Evolutionary conservation across 2,797 vertebrate genomes (phyloP).

Genomic region (Diplodus puntazzo): DNA sequence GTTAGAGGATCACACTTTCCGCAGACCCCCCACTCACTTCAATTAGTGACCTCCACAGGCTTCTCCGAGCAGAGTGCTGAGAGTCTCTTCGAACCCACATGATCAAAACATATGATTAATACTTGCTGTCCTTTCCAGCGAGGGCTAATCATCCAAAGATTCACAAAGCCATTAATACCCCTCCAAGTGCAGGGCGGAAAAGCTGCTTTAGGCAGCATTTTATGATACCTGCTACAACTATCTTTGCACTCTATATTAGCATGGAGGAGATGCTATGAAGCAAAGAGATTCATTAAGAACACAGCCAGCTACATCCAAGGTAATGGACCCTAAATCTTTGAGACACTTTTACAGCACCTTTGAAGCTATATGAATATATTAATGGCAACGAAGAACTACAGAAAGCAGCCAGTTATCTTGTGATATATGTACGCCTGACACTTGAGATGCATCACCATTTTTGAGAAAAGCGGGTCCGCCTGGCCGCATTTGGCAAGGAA

Average conservation of each 20-base stretch:
- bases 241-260: conserved; percentile 56
- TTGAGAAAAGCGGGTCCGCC: conserved; percentile 19
- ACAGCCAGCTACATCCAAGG: conserved; percentile 52
- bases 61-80: conserved; percentile 42
- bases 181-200: conserved; percentile 58
- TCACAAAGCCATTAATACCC: conserved; percentile 73
- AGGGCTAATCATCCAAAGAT: conserved; percentile 69
- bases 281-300: conserved; percentile 62
- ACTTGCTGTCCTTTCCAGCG: conserved; percentile 58
- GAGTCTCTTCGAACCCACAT: conserved; percentile 63
- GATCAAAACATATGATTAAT: conserved; percentile 80
- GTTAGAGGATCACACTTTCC: conserved; percentile 64
- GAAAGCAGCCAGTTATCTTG: conserved; percentile 22
- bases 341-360: conserved; percentile 50
- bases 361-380: conserved; percentile 45
- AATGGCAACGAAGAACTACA: conserved; percentile 26
- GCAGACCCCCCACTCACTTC: conserved; percentile 61
- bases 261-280: conserved; percentile 42
- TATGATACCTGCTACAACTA: conserved; percentile 47
- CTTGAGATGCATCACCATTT: conserved; percentile 41
- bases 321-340: conserved; percentile 55
- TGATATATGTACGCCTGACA: conserved; percentile 36
- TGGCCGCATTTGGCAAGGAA: conserved; percentile 16
- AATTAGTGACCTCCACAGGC: conserved; percentile 75
- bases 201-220: conserved; percentile 65